Conservation (phyloP, 2,113 vertebrate species). For the Ginglymostoma cirratum region DNA sequence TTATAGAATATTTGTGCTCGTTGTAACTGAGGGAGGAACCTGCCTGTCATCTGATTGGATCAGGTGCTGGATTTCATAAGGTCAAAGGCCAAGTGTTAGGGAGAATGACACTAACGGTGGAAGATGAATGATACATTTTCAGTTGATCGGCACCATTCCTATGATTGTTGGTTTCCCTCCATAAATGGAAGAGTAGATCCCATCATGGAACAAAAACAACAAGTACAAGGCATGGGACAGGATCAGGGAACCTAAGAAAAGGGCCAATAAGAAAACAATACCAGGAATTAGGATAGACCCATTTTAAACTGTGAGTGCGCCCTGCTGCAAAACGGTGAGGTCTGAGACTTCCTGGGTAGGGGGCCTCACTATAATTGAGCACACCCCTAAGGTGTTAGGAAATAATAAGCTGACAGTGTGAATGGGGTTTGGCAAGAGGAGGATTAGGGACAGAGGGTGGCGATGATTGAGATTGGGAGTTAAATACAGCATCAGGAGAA, state of each 20-base stretch:
- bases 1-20: background rate
- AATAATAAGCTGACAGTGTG: background rate
- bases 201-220: background rate
- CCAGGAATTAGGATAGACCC: background rate
- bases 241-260: background rate
- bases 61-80: background rate
- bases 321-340: background rate
- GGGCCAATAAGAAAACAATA: background rate
- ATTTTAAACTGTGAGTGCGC: background rate
- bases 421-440: background rate
- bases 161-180: background rate
- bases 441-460: background rate
- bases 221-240: background rate
- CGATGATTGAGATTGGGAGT: background rate
- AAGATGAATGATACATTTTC: background rate
- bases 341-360: background rate
- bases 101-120: background rate
- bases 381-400: background rate
- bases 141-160: background rate
- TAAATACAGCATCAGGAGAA: background rate
- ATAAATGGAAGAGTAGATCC: background rate
- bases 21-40: background rate
- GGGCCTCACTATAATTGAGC: background rate
- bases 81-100: background rate
- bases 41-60: background rate